These are phyloP conservation scores for Ceratotherium simum DNA, from an alignment of 2,113 vertebrate species.

Conservation along the genomic window DNA sequence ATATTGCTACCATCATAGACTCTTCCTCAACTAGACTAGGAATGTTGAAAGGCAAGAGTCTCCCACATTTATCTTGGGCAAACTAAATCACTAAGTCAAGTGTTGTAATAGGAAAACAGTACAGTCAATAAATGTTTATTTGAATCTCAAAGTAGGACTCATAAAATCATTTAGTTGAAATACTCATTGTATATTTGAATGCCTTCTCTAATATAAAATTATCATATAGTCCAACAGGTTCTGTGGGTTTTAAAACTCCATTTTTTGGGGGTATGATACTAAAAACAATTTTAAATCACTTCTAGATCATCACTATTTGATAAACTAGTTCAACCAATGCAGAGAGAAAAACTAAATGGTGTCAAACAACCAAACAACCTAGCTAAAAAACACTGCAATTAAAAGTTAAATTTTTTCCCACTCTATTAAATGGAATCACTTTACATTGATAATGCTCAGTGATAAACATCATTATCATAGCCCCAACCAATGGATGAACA, in stretches of 20 bases:
- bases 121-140: conserved; percentile 15
- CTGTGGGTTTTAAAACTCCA: not conserved
- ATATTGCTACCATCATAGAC: not conserved
- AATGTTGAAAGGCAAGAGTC: not conserved
- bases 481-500: not conserved
- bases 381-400: conserved; percentile 32
- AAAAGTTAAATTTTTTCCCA: not conserved
- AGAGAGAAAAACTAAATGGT: not conserved
- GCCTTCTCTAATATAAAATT: conserved; percentile 35
- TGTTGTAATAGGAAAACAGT: not conserved
- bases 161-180: conserved; percentile 30
- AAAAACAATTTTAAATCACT: conserved; percentile 40
- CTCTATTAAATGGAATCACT: not conserved
- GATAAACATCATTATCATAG: not conserved
- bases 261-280: not conserved
- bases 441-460: not conserved
- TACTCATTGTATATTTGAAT: not conserved
- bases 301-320: conserved; percentile 27
- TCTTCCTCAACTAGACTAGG: not conserved
- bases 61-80: not conserved
- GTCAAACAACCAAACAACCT: not conserved
- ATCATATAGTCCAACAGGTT: not conserved
- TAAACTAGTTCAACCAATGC: not conserved
- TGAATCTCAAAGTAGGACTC: conserved; percentile 14
- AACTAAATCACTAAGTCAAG: conserved; percentile 24